Evolutionary conservation across 2,888 invertebrate species (phyloP).

Genomic region (Polylopha cassiicola): DNA sequence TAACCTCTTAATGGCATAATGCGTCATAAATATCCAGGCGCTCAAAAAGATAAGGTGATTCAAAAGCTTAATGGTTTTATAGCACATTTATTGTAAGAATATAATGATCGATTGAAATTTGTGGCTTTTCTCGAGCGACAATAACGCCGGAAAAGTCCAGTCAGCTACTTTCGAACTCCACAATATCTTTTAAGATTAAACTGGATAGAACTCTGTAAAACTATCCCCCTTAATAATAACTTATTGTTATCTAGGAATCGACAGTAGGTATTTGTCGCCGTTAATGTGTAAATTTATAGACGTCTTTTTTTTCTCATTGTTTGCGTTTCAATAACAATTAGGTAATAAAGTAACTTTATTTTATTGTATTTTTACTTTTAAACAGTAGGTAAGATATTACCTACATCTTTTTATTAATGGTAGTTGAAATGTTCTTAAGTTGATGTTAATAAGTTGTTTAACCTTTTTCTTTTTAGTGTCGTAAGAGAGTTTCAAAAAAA

Average conservation of each 20-base stretch:
- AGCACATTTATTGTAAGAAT: conserved; percentile 5
- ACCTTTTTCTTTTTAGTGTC: conserved; percentile 6
- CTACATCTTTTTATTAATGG: no score
- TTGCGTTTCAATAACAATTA: not conserved
- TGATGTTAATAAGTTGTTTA: no score
- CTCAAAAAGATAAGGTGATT: conserved; percentile 11
- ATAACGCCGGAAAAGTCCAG: conserved; percentile 5
- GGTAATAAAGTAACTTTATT: not conserved
- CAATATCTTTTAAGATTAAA: conserved; percentile 1
- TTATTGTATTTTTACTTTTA: not conserved
- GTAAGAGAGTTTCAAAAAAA: conserved; percentile 5
- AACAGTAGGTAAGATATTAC: no score
- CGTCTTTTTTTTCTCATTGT: conserved; percentile 2
- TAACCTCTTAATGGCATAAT: conserved; percentile 14
- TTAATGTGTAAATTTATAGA: conserved; percentile 1
- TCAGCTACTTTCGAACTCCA: conserved; percentile 5
- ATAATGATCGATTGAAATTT: conserved; percentile 15
- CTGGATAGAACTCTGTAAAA: conserved; percentile 10
- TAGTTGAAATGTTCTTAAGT: no score
- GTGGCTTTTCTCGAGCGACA: conserved; percentile 7
- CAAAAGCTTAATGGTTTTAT: conserved; percentile 18
- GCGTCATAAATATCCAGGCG: conserved; percentile 13
- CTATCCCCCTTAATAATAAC: conserved; percentile 17
- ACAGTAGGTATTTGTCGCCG: conserved; percentile 13
- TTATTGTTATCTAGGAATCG: conserved; percentile 14